These are phyloP conservation scores for Mantis religiosa DNA, from an alignment of 2,888 invertebrate genomes.

Conservation along the genomic window DNA sequence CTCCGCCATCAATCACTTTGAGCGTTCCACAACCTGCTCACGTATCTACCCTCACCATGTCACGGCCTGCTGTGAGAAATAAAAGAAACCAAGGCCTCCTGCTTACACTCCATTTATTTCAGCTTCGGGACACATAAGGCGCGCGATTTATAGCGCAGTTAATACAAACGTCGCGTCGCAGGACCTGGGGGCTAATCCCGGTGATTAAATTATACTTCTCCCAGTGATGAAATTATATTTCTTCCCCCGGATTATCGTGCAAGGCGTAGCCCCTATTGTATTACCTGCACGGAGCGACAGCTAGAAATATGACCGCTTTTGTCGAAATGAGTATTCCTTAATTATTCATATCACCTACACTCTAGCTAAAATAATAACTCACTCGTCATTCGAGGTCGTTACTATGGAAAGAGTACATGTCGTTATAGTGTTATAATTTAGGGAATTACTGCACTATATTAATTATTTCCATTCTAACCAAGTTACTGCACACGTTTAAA, in stretches of 20 bases:
- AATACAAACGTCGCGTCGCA: no score
- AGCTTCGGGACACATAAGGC: not conserved
- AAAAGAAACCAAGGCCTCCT: not conserved
- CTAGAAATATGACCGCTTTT: not conserved
- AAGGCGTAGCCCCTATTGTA: not conserved
- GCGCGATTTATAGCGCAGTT: not conserved
- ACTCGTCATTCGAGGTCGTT: not conserved
- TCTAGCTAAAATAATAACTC: not conserved
- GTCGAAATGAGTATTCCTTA: not conserved
- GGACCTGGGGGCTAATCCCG: not conserved
- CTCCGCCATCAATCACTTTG: not conserved
- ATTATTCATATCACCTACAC: not conserved
- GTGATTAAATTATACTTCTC: not conserved
- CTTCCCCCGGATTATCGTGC: not conserved
- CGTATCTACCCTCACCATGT: slow-evolving; percentile 2
- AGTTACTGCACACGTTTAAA: no score
- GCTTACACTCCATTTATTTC: slow-evolving; percentile 9
- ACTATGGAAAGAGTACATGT: not conserved
- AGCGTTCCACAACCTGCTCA: not conserved
- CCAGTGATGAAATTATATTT: not conserved
- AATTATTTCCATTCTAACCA: not conserved
- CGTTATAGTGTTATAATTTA: not conserved
- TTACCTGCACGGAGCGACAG: not conserved
- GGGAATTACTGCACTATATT: not conserved
- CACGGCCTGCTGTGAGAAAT: not conserved